Conservation (phyloP, 1,140 invertebrate species). For the Steinernema feltiae region DNA sequence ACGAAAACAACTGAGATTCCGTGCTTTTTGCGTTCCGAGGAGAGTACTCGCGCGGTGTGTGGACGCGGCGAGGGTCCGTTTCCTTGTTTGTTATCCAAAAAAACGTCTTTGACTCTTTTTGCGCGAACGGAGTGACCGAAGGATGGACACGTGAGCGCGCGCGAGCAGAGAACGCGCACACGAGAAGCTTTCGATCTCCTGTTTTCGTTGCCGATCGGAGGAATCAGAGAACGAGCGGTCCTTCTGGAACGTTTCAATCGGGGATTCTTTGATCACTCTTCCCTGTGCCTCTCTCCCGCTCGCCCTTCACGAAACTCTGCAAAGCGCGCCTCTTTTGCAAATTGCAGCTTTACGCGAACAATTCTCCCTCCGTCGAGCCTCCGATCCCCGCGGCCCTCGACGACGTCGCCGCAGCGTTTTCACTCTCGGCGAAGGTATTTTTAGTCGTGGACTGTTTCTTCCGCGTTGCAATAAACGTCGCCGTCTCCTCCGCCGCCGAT, state of each 20-base stretch:
- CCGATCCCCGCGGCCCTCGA: slow-evolving; percentile 5
- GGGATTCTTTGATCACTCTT: not conserved
- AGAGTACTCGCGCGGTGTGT: not conserved
- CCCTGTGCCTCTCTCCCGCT: too few relatives aligned
- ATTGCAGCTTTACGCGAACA: not conserved
- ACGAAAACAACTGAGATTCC: not conserved
- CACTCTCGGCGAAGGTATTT: not conserved
- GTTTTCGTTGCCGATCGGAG: not conserved
- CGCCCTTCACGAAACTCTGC: too few relatives aligned
- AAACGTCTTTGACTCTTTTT: not conserved
- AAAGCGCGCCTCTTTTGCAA: not conserved
- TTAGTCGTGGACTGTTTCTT: slow-evolving; percentile 5
- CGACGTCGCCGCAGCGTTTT: not conserved
- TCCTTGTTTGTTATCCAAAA: slow-evolving; percentile 13
- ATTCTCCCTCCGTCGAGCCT: not conserved
- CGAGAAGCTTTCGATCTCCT: not conserved
- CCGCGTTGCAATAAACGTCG: slow-evolving; percentile 10
- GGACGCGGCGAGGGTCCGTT: not conserved
- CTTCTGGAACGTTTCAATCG: too few relatives aligned
- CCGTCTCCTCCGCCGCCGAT: not conserved
- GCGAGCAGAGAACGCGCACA: not conserved
- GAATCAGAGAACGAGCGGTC: too few relatives aligned
- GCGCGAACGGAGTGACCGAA: not conserved
- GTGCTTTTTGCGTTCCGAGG: not conserved
- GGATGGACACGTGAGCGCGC: not conserved